Conservation (phyloP, 1,140 invertebrate species). For the Prorops nasuta region DNA sequence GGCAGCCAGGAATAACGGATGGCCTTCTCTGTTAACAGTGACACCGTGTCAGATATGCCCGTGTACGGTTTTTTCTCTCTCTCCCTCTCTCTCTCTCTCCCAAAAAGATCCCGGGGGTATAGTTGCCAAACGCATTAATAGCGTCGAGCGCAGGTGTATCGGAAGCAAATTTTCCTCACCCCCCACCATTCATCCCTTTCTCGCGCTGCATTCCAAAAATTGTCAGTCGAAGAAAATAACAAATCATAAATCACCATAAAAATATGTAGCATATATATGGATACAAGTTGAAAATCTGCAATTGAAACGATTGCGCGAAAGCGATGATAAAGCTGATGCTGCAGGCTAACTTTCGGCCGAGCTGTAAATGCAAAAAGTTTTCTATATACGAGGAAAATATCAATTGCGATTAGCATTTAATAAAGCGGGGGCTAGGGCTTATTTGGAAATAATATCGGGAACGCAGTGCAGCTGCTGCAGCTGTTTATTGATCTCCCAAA, state of each 20-base stretch:
- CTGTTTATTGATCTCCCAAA: too few species aligned
- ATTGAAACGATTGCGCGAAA: background rate
- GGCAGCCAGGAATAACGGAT: constrained; percentile 31
- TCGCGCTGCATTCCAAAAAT: too few species aligned
- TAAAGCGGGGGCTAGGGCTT: too few species aligned
- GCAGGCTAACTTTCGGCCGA: background rate
- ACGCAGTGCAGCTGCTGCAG: too few species aligned
- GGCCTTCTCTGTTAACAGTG: constrained; percentile 20
- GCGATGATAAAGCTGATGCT: background rate
- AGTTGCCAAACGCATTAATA: background rate
- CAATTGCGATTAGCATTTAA: too few species aligned
- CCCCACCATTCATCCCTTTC: background rate
- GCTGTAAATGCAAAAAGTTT: too few species aligned
- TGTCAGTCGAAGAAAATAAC: too few species aligned
- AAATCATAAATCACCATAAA: too few species aligned
- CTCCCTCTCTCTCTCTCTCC: background rate
- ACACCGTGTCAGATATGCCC: background rate
- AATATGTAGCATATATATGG: background rate
- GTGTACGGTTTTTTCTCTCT: background rate
- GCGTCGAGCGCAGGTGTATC: background rate
- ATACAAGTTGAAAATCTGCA: background rate
- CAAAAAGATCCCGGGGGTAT: background rate
- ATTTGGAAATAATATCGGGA: too few species aligned
- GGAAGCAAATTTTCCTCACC: background rate
- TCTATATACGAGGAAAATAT: too few species aligned